A percentile compares a stretch with the other conserved stretches of the same genome.
Evolutionary conservation across 2,113 vertebrate species (phyloP).

Genomic region (Sylvilagus bachmani): DNA sequence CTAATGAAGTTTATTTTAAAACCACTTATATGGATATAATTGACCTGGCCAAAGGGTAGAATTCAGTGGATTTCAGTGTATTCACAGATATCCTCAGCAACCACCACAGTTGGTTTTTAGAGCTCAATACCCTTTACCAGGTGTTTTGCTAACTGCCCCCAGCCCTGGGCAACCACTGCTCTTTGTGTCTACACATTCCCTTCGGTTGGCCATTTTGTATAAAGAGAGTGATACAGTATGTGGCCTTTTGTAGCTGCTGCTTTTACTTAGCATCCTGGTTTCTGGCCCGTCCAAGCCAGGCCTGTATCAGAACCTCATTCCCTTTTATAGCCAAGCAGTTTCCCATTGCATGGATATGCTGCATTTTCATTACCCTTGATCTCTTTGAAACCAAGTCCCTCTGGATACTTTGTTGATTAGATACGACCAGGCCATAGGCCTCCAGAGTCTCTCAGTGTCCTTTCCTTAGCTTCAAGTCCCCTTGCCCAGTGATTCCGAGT

Average conservation of each 20-base stretch:
- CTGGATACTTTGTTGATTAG: no score
- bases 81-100: background rate
- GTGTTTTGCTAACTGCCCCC: background rate
- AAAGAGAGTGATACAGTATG: background rate
- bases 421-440: no score
- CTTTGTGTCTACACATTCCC: background rate
- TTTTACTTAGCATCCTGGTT: conserved; percentile 34
- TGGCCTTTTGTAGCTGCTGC: background rate
- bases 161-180: background rate
- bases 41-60: background rate
- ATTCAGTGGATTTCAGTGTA: background rate
- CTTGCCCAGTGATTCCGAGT: no score
- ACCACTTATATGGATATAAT: background rate
- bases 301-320: background rate
- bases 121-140: background rate
- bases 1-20: background rate
- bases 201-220: background rate
- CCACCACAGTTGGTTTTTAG: background rate
- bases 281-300: background rate
- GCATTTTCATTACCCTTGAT: conserved; percentile 8
- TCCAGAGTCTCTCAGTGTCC: no score
- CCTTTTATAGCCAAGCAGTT: conserved; percentile 11
- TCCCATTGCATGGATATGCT: background rate
- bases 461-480: no score
- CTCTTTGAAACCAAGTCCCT: background rate